Base-by-base conservation (phyloP, 1,140 invertebrate species). In the Portunus trituberculatus region DNA sequence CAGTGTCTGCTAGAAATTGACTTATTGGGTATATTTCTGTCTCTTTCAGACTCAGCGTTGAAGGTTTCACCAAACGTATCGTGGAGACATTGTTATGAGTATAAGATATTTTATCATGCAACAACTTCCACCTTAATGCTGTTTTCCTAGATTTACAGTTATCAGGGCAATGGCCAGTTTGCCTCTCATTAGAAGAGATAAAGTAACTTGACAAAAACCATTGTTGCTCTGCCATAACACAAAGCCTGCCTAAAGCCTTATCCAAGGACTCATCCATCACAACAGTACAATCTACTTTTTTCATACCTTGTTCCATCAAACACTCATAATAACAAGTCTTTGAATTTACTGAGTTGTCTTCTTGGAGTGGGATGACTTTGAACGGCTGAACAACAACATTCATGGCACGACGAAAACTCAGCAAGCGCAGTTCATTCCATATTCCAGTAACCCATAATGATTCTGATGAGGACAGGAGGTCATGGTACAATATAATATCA, bases 1-100 rank as follows among this genome's bases (percentile, higher is more conserved):
- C 86, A 29, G 89, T 76, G 86, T 94, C 87, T 31, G 87, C 16
- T 28, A 93, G 31, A 48, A 93, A 48, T 20, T 87, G 92, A n/a
- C 45, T 87, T 28, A 87, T 4, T 8, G 93, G 87, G 28, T 94
- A 94, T 31, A 94, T n/a, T 45, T 94, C 59, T 48, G 52, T 20
- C 32, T 94, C 93, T n/a, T 0, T 67, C 16, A 93, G n/a, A 4
- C 45, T 45, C 20, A 86, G 8, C 10, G 92, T 93, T 3, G 39
- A 89, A 89, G 52, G 28, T 20, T 31, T 67, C 7, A 10, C 16
- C 32, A 88, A 84, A 32, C 52, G 39, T 0, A 94, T 10, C 7
- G 25, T 94, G 16, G 86, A 28, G 6, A 46, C 29, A 0, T 86
- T 8, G 20, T 46, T 7, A 10, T 20, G 10, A 93, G 8, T 0